A percentile compares a stretch with the other conserved stretches of the same genome.
phyloP scores from a whole-genome alignment of 2,797 vertebrate genomes.

The Acanthornis magna region DNA sequence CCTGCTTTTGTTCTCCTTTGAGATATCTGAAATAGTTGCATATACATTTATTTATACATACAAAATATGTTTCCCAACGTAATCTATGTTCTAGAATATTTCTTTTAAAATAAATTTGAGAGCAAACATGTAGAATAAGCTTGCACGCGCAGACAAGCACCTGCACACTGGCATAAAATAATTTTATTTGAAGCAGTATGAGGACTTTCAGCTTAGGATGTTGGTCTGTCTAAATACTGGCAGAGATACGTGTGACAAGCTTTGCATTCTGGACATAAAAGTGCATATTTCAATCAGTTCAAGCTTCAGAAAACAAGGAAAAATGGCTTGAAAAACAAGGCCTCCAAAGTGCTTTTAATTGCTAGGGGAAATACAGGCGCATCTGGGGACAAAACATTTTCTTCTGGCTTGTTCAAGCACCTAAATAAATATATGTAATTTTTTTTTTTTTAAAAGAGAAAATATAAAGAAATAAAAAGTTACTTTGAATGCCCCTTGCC shows the following conservation, averaged over 20 bases:
- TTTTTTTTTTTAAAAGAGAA: too few species aligned
- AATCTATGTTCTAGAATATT: background rate
- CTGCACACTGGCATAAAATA: rapidly evolving
- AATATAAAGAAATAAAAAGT: background rate
- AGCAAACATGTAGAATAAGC: too few species aligned
- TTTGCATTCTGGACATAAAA: background rate
- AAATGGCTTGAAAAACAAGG: background rate
- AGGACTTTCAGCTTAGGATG: background rate
- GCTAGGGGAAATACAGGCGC: background rate
- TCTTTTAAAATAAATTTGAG: background rate
- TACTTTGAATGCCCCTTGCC: background rate
- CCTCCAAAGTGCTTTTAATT: background rate
- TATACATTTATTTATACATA: too few species aligned
- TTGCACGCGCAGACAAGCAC: background rate
- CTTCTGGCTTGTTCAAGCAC: background rate
- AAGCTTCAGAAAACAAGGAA: background rate
- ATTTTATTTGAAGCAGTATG: background rate
- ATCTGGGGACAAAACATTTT: background rate
- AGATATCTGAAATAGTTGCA: background rate
- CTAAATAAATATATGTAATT: background rate
- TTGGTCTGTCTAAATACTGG: background rate
- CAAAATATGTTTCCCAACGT: background rate
- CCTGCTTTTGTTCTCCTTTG: background rate
- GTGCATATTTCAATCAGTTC: background rate
- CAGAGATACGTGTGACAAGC: background rate